These are phyloP conservation scores for Sebastiscus albofasciatus DNA, from an alignment of 2,797 vertebrate species.

Conservation along the genomic window DNA sequence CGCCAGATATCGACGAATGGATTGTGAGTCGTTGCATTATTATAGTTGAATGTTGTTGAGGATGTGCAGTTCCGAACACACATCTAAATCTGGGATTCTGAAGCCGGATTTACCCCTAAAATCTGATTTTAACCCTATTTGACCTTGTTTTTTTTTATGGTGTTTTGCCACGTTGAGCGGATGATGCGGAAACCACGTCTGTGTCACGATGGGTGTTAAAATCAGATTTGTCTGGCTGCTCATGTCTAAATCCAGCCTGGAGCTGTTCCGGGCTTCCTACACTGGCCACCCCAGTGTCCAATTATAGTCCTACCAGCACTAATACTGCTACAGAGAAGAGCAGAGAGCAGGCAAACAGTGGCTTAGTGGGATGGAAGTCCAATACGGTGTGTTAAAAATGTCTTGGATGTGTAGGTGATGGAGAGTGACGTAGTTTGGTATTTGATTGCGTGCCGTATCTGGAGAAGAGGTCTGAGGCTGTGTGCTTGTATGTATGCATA, in stretches of 20 bases:
- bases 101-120: slow-evolving; percentile 44
- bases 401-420: slow-evolving; percentile 15
- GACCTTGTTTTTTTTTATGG: slow-evolving; percentile 56
- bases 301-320: slow-evolving; percentile 43
- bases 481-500: not conserved
- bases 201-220: slow-evolving; percentile 49
- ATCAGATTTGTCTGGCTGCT: slow-evolving; percentile 57
- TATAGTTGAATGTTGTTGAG: slow-evolving; percentile 25
- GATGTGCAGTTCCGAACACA: slow-evolving; percentile 27
- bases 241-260: slow-evolving; percentile 48
- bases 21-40: slow-evolving; percentile 33
- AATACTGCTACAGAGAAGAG: slow-evolving; percentile 16
- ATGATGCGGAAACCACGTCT: slow-evolving; percentile 33
- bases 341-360: slow-evolving; percentile 8
- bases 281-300: slow-evolving; percentile 51
- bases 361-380: slow-evolving; percentile 6
- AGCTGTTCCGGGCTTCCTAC: slow-evolving; percentile 47
- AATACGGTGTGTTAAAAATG: slow-evolving; percentile 7
- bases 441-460: slow-evolving; percentile 1
- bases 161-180: slow-evolving; percentile 44
- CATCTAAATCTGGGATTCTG: slow-evolving; percentile 42
- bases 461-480: not conserved
- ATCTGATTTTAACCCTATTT: slow-evolving; percentile 51
- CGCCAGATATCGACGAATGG: slow-evolving; percentile 54
- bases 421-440: not conserved